These are phyloP conservation scores for Cricetomys ansorgei DNA, from an alignment of 2,113 vertebrate species.

Conservation along the genomic window DNA sequence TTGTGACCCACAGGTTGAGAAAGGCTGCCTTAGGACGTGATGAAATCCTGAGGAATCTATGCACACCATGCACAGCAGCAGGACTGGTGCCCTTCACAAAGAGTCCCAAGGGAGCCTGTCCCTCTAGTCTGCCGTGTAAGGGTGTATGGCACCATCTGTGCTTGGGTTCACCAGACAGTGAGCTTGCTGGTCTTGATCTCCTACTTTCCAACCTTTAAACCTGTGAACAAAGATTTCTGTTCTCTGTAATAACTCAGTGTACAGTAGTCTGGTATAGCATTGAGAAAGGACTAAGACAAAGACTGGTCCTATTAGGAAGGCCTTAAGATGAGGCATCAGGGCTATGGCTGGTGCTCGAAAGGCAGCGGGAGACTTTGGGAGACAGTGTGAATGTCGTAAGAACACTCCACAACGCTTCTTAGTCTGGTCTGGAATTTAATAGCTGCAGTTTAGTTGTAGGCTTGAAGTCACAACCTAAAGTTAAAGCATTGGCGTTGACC, in stretches of 20 bases:
- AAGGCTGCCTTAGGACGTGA: background rate
- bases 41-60: background rate
- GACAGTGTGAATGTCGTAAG: background rate
- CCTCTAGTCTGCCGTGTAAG: background rate
- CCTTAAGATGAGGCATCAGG: background rate
- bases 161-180: background rate
- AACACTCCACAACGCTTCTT: background rate
- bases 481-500: background rate
- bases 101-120: background rate
- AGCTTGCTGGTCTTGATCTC: background rate
- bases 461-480: background rate
- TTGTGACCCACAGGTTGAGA: no score
- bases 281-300: background rate
- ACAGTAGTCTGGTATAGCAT: background rate
- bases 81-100: background rate
- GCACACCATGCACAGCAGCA: background rate
- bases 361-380: background rate
- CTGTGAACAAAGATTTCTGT: background rate
- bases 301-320: background rate
- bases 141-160: rapidly evolving
- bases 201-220: background rate
- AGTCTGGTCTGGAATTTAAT: background rate
- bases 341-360: background rate
- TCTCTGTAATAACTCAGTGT: background rate
- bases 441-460: background rate